A percentile compares a stretch with the other conserved stretches of the same genome.
Evolutionary conservation across 1,140 invertebrate genomes (phyloP).

Genomic region (Episyrphus balteatus): DNA sequence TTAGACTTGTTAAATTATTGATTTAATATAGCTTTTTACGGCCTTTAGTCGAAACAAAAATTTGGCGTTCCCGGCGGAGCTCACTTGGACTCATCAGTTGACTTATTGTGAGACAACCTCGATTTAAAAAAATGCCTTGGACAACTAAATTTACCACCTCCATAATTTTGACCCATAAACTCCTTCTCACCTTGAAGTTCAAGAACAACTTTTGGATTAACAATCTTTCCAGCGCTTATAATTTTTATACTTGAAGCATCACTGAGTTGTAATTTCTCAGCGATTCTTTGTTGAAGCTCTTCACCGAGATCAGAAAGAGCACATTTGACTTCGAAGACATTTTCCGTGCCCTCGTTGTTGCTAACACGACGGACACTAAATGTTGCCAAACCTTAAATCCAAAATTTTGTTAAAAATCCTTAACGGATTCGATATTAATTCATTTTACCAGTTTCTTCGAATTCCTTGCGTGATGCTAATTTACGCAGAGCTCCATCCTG

Average conservation of each 20-base stretch:
- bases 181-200: conserved; percentile 36
- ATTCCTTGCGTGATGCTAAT: conserved; percentile 48
- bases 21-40: no score
- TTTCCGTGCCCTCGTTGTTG: conserved; percentile 22
- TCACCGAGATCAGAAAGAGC: conserved; percentile 35
- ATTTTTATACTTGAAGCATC: conserved; percentile 45
- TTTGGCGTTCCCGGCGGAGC: no score
- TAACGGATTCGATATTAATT: no score
- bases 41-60: no score
- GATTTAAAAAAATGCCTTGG: no score
- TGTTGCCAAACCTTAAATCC: conserved; percentile 19
- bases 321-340: conserved; percentile 27
- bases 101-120: no score
- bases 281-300: conserved; percentile 45
- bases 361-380: conserved; percentile 27
- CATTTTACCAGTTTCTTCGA: conserved; percentile 46
- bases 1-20: no score
- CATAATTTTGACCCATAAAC: not conserved
- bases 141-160: no score
- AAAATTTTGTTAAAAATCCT: not conserved
- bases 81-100: no score
- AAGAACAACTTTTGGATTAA: conserved; percentile 43
- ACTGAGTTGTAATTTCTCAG: conserved; percentile 35
- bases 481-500: conserved; percentile 57
- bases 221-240: conserved; percentile 52